Conservation (phyloP, 1,140 invertebrate genomes). For the Micrasema longulum region DNA sequence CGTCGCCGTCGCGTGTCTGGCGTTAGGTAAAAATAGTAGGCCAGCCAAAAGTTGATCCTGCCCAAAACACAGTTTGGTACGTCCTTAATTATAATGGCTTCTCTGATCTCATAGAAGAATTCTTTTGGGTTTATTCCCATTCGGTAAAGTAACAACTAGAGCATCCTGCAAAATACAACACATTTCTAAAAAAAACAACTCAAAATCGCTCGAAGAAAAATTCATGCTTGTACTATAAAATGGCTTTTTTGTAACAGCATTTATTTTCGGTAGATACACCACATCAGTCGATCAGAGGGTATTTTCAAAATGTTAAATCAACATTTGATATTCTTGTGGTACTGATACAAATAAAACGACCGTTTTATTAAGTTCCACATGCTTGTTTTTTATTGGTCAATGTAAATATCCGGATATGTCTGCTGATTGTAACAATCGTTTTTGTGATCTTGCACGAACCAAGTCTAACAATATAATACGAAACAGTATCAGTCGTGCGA, state of each 20-base stretch:
- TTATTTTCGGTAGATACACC: too few relatives aligned
- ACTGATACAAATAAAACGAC: not conserved
- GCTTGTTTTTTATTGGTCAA: not conserved
- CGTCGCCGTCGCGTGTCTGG: slow-evolving; percentile 29
- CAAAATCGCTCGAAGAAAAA: too few relatives aligned
- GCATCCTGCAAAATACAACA: not conserved
- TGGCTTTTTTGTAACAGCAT: too few relatives aligned
- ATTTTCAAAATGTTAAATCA: too few relatives aligned
- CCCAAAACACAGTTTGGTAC: slow-evolving; percentile 52
- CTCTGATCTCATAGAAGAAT: slow-evolving; percentile 46
- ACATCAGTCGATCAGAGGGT: too few relatives aligned
- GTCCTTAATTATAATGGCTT: slow-evolving; percentile 55
- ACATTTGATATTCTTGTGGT: too few relatives aligned
- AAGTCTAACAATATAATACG: not conserved
- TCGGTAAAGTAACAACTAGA: not conserved
- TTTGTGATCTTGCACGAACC: not conserved
- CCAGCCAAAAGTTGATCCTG: slow-evolving; percentile 49
- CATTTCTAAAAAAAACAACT: too few relatives aligned
- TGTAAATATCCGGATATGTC: slow-evolving; percentile 11
- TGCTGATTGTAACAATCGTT: slow-evolving; percentile 25
- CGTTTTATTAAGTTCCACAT: not conserved
- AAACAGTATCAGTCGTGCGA: not conserved
- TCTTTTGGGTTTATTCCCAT: slow-evolving; percentile 36
- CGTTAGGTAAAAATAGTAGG: slow-evolving; percentile 52
- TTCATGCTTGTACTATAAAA: too few relatives aligned